phyloP scores from a whole-genome alignment of 1,140 invertebrate genomes.

The Pseudomyrmex concolor region DNA sequence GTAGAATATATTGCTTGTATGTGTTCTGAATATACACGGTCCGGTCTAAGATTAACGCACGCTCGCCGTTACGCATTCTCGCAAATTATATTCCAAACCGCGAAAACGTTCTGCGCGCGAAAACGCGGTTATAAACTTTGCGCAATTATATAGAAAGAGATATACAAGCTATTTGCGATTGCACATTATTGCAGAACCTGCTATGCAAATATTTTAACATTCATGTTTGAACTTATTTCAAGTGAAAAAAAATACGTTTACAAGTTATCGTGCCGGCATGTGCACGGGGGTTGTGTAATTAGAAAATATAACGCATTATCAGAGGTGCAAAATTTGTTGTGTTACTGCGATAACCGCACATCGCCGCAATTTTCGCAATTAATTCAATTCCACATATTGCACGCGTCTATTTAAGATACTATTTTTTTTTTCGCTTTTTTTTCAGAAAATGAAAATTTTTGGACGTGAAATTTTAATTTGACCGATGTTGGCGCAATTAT shows the following conservation, averaged over 20 bases:
- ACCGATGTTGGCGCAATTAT: neutral
- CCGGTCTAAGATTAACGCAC: conserved; percentile 53
- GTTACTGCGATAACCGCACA: conserved; percentile 22
- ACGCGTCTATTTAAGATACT: neutral
- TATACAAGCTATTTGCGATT: neutral
- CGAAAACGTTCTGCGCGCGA: conserved; percentile 7
- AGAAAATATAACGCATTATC: neutral
- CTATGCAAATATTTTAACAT: too few relatives aligned
- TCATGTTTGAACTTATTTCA: too few relatives aligned
- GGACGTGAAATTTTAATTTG: neutral
- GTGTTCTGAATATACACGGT: conserved; percentile 43
- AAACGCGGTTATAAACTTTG: conserved; percentile 45
- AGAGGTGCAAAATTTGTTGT: neutral
- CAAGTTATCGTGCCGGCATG: too few relatives aligned
- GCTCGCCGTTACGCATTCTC: conserved; percentile 40
- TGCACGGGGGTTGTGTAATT: too few relatives aligned
- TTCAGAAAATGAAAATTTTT: neutral
- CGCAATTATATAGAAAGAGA: conserved; percentile 20
- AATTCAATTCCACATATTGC: conserved; percentile 8
- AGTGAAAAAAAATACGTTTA: too few relatives aligned
- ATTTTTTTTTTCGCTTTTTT: conserved; percentile 12
- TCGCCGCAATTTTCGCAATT: conserved; percentile 9
- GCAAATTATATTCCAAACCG: conserved; percentile 53
- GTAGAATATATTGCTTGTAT: conserved; percentile 42
- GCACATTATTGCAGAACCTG: too few relatives aligned